Conservation (phyloP, 2,113 vertebrate species). For the Pelecanoides urinatrix region DNA sequence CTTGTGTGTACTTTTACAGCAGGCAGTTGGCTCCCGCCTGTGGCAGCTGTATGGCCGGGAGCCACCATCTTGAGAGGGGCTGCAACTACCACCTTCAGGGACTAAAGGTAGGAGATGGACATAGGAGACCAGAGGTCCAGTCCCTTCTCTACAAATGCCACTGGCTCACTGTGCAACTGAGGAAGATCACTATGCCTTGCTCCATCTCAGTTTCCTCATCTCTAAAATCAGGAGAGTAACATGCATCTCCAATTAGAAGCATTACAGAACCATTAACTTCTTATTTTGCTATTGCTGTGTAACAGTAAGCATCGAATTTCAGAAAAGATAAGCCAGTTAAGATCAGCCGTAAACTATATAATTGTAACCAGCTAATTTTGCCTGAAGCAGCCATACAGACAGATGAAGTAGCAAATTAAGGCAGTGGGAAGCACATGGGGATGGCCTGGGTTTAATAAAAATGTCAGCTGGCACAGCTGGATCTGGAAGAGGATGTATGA, state of each 20-base stretch:
- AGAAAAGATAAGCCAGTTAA: not conserved
- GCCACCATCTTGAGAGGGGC: rapidly evolving
- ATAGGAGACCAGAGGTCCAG: not conserved
- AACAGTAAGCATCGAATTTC: not conserved
- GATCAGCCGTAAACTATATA: not conserved
- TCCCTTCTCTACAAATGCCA: not conserved
- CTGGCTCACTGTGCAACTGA: not conserved
- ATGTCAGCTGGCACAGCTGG: not conserved
- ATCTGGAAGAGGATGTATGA: not conserved
- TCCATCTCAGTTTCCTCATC: not conserved
- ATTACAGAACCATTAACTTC: not conserved
- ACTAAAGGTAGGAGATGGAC: not conserved
- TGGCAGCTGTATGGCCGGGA: rapidly evolving
- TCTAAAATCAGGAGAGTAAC: not conserved
- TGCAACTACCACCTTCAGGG: not conserved
- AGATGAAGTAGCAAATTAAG: not conserved
- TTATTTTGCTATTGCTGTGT: not conserved
- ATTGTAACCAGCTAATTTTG: not conserved
- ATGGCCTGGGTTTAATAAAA: not conserved
- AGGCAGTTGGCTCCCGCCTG: not conserved
- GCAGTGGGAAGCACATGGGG: not conserved
- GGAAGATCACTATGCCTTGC: not conserved
- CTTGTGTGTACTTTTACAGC: rapidly evolving
- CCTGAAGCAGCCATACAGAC: not conserved
- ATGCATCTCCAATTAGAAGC: not conserved